Evolutionary conservation across 2,888 invertebrate species (phyloP), one percentile per base, ranked within the genome.

Genomic region (Leptarthrus brevirostris): DNA sequence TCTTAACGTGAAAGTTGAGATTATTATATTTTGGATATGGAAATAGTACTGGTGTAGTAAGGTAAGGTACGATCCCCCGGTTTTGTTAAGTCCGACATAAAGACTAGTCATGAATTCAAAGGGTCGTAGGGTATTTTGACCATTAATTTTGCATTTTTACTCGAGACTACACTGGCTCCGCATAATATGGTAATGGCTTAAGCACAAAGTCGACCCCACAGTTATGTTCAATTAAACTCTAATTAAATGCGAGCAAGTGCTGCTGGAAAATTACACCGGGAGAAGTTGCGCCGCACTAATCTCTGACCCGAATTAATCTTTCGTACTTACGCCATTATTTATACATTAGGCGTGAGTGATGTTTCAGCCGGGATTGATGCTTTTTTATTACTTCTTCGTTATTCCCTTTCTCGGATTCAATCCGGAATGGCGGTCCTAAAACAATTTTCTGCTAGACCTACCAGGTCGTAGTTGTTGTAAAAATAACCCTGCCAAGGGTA

Each of bases 111-210:
- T 64, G 61, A 64, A 64, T 64, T 64, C 61, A 64, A 44, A 44
- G 61, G 61, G 61, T 64, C 61, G 18, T 64, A 40, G 61, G 61
- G 40, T 40, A 64, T 44, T 64, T 64, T 22, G 22, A 18, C 20
- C 44, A 64, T 64, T 64, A 64, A 64, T 64, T 64, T 64, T 40
- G 61, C 61, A 64, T 64, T 64, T 64, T 64, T 64, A 40, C 44
- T 44, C 20, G 22, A 34, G 16, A 26, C 34, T 14, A 26, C 34
- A 16, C n/a, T 6, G 12, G 34, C 8, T 18, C 6, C 34, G 58
- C n/a, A 18, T 58, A 26, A 58, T 58, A 58, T 64, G 61, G 61
- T 20, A 64, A 64, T 40, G 14, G 61, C 44, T 16, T 24, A 20
- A 24, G 36, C 22, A 22, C 61, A 12, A 24, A 36, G 40, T 40